A percentile compares a stretch with the other conserved stretches of the same genome.
Conservation (phyloP, 2,113 vertebrate genomes). For the Saguinus imperator region DNA sequence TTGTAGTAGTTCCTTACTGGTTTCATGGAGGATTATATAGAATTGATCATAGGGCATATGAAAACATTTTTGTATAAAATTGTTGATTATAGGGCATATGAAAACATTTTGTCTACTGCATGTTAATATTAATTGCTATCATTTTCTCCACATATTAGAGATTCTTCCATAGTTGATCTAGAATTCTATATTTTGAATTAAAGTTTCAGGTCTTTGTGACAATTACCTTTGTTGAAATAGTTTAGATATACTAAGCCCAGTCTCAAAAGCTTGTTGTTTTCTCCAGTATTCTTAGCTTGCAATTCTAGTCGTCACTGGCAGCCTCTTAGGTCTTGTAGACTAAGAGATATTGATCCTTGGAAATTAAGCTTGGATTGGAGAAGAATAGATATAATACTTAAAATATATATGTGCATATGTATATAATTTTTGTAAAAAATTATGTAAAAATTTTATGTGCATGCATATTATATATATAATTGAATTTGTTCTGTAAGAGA, state of each 20-base stretch:
- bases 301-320: slow-evolving; percentile 4
- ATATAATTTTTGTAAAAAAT: no score
- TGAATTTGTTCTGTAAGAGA: background rate
- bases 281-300: background rate
- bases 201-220: background rate
- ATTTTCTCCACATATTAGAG: background rate
- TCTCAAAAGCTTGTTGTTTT: background rate
- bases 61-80: no score
- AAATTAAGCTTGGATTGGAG: background rate
- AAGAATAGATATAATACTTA: background rate
- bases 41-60: background rate
- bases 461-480: background rate
- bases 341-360: background rate
- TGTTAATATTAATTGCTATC: background rate
- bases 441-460: no score
- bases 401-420: background rate
- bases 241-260: background rate
- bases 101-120: background rate
- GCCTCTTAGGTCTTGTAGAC: background rate
- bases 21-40: background rate
- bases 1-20: background rate
- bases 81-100: background rate
- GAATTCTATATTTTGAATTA: slow-evolving; percentile 16
- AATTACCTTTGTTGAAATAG: background rate
- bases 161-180: background rate